Conservation (phyloP, 2,888 invertebrate species). For the Achlya flavicornis region DNA sequence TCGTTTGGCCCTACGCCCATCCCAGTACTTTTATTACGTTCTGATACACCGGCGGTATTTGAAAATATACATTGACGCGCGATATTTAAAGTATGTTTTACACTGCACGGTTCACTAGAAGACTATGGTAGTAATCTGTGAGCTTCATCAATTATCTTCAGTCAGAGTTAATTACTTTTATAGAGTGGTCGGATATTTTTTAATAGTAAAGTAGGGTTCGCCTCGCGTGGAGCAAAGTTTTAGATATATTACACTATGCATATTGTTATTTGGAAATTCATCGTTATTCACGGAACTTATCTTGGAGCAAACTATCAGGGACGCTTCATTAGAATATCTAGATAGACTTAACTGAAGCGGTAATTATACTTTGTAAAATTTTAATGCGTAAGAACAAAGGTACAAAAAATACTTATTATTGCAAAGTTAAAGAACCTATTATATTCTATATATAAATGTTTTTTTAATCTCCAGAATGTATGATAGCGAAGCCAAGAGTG, state of each 20-base stretch:
- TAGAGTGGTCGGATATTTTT: conserved; percentile 68
- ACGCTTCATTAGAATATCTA: neutral
- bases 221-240: conserved; percentile 35
- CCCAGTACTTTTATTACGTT: conserved; percentile 68
- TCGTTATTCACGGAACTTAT: conserved; percentile 17
- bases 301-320: neutral
- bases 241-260: conserved; percentile 27
- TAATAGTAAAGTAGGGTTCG: conserved; percentile 41
- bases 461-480: too few species aligned
- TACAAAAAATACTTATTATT: too few species aligned
- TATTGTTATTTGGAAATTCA: conserved; percentile 60
- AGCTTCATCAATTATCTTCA: conserved; percentile 83
- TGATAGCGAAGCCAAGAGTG: too few species aligned
- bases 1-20: conserved; percentile 69
- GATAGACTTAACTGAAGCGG: too few species aligned
- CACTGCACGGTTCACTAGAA: conserved; percentile 26
- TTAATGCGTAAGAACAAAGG: too few species aligned
- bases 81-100: conserved; percentile 35
- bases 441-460: too few species aligned
- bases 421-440: too few species aligned
- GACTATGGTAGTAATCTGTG: conserved; percentile 74
- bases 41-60: conserved; percentile 23
- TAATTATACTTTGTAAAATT: too few species aligned
- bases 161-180: conserved; percentile 83
- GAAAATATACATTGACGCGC: conserved; percentile 30